A percentile compares a stretch with the other conserved stretches of the same genome.
Conservation (phyloP, 1,140 invertebrate genomes). For the Heliconius nattereri region DNA sequence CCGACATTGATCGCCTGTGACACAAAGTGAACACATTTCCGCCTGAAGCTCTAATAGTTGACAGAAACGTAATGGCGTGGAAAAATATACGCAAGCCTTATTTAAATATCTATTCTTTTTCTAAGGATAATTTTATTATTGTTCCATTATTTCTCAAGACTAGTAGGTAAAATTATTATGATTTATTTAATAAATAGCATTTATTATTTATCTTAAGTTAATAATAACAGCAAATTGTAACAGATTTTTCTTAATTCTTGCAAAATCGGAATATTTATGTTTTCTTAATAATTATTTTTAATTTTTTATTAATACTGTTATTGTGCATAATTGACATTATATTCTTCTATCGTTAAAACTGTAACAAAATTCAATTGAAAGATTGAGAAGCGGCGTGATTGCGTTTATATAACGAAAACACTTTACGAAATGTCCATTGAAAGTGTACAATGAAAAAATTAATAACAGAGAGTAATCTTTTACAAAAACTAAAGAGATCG, state of each 20-base stretch:
- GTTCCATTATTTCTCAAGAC: not conserved
- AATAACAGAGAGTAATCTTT: not conserved
- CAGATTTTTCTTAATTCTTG: too few relatives aligned
- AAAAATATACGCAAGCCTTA: not conserved
- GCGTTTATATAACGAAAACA: slow-evolving; percentile 34
- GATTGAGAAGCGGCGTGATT: slow-evolving; percentile 33
- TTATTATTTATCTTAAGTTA: too few relatives aligned
- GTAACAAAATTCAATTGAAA: slow-evolving; percentile 40
- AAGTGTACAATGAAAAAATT: slow-evolving; percentile 30
- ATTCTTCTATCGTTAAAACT: slow-evolving; percentile 33
- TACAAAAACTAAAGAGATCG: not conserved
- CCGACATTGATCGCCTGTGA: slow-evolving; percentile 8
- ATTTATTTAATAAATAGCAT: not conserved
- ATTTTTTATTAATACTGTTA: too few relatives aligned
- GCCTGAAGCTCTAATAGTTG: not conserved
- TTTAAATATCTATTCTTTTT: not conserved
- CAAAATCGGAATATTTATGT: too few relatives aligned
- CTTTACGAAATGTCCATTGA: slow-evolving; percentile 30
- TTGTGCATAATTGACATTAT: too few relatives aligned
- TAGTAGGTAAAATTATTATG: not conserved
- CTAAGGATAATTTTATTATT: not conserved
- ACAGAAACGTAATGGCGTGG: slow-evolving; percentile 7
- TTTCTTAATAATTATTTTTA: too few relatives aligned
- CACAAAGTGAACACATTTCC: not conserved
- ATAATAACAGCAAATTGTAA: too few relatives aligned